A percentile compares a stretch with the other conserved stretches of the same genome.
phyloP scores from a whole-genome alignment of 2,888 invertebrate species.

The Sthenelais limicola region DNA sequence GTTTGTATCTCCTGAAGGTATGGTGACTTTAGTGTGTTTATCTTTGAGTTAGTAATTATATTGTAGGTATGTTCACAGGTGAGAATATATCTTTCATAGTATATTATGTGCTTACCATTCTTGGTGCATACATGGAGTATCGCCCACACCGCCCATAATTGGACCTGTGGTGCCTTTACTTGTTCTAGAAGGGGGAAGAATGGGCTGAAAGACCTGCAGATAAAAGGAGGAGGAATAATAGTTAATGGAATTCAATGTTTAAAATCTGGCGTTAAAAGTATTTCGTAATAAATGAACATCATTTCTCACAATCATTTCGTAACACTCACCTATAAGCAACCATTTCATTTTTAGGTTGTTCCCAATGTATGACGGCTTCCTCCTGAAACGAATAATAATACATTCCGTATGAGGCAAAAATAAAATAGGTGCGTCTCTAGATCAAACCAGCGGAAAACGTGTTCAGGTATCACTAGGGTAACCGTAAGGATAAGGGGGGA shows the following conservation, averaged over 20 bases:
- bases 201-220: conserved; percentile 79
- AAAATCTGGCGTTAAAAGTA: neutral
- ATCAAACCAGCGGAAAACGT: too few relatives aligned
- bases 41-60: too few relatives aligned
- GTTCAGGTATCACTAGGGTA: too few relatives aligned
- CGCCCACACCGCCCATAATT: conserved; percentile 86
- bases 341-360: conserved; percentile 82
- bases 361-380: conserved; percentile 78
- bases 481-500: too few relatives aligned
- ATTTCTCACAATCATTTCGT: neutral
- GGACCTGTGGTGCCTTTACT: conserved; percentile 78
- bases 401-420: too few relatives aligned
- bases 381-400: too few relatives aligned
- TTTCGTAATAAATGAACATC: neutral
- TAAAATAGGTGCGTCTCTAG: too few relatives aligned
- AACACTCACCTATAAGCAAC: conserved; percentile 76
- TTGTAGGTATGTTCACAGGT: too few relatives aligned
- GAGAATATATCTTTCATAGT: too few relatives aligned
- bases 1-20: too few relatives aligned
- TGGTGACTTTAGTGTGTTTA: too few relatives aligned
- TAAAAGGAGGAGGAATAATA: neutral
- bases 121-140: conserved; percentile 84
- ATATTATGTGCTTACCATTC: conserved; percentile 68
- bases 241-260: neutral
- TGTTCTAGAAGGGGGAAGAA: conserved; percentile 79